Evolutionary conservation across 2,888 invertebrate genomes (phyloP).

Genomic region (Pyrrhia umbra): DNA sequence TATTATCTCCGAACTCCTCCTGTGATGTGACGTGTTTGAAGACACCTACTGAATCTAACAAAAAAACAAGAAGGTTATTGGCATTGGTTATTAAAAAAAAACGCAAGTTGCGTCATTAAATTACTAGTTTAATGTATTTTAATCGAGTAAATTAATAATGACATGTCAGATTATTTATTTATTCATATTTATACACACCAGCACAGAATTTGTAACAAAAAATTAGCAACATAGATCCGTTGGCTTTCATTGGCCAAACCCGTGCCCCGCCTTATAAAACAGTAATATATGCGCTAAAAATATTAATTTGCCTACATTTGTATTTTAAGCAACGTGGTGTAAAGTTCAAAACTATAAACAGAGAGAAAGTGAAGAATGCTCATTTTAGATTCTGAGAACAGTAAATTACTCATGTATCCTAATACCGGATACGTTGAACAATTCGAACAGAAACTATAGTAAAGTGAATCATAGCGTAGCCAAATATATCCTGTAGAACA

Average conservation of each 20-base stretch:
- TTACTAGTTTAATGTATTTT: not conserved
- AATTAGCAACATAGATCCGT: not conserved
- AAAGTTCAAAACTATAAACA: slow-evolving; percentile 5
- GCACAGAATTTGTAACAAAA: not conserved
- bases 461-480: not conserved
- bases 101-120: not conserved
- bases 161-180: not conserved
- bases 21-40: not conserved
- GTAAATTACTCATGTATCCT: slow-evolving; percentile 6
- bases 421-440: not conserved
- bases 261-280: not conserved
- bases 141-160: not conserved
- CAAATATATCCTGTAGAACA: not conserved
- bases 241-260: not conserved
- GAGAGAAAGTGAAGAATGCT: slow-evolving; percentile 18
- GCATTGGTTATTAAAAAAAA: not conserved
- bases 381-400: slow-evolving; percentile 14
- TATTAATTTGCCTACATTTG: not conserved
- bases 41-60: not conserved
- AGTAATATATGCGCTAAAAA: not conserved
- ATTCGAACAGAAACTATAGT: slow-evolving; percentile 4
- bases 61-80: not conserved
- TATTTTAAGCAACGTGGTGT: not conserved
- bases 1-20: not conserved
- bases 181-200: not conserved